A percentile compares a stretch with the other conserved stretches of the same genome.
Evolutionary conservation across 2,888 invertebrate species (phyloP).

Genomic region (Cerastis leucographa): DNA sequence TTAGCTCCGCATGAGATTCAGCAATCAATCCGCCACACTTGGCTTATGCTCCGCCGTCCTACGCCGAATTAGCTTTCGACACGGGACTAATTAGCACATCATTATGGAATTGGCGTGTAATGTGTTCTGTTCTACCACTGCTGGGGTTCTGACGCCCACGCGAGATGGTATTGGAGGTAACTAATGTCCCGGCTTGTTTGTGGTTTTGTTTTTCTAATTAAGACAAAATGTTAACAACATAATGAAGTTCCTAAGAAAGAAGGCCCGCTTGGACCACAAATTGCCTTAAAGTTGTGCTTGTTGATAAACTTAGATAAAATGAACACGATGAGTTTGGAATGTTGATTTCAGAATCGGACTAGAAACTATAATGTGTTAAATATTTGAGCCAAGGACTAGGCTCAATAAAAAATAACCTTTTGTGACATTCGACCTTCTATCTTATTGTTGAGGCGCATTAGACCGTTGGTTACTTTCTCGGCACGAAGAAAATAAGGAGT

Average conservation of each 20-base stretch:
- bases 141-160: slow-evolving; percentile 35
- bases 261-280: not conserved
- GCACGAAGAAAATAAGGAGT: not conserved
- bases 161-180: not conserved
- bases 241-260: not conserved
- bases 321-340: not conserved
- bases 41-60: slow-evolving; percentile 48
- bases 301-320: not conserved
- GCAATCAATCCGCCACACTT: slow-evolving; percentile 48
- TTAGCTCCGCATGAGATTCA: slow-evolving; percentile 25
- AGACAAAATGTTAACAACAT: not conserved
- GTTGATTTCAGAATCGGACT: too few relatives aligned
- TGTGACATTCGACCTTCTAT: not conserved
- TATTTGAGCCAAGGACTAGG: not conserved
- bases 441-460: not conserved
- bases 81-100: slow-evolving; percentile 54
- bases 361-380: not conserved
- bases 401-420: not conserved
- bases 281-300: not conserved
- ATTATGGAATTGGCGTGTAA: slow-evolving; percentile 45
- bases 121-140: slow-evolving; percentile 36
- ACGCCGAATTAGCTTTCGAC: slow-evolving; percentile 44
- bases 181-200: slow-evolving; percentile 10
- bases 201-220: not conserved
- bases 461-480: slow-evolving; percentile 7